These are phyloP conservation scores for Spodoptera littoralis DNA, from an alignment of 2,888 invertebrate species.

Conservation along the genomic window DNA sequence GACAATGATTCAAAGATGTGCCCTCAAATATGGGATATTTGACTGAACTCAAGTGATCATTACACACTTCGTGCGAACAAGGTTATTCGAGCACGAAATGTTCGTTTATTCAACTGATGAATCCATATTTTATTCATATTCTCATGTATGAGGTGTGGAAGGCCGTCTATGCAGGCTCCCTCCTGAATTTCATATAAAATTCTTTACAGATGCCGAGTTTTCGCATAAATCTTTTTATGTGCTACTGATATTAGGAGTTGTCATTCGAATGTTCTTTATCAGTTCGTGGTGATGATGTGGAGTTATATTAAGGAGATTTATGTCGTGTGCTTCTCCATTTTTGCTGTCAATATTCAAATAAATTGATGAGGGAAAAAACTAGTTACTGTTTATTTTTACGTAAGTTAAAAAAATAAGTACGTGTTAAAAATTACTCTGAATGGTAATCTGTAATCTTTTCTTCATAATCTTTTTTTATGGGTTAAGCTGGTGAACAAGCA, in stretches of 20 bases:
- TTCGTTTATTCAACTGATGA: slow-evolving; percentile 83
- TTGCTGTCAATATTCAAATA: too few relatives aligned
- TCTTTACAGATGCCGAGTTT: slow-evolving; percentile 59
- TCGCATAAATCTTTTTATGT: slow-evolving; percentile 61
- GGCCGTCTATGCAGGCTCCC: slow-evolving; percentile 59
- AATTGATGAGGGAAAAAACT: too few relatives aligned
- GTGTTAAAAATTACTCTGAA: too few relatives aligned
- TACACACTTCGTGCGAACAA: slow-evolving; percentile 67
- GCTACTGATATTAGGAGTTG: slow-evolving; percentile 49
- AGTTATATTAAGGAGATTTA: background rate
- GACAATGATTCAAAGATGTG: slow-evolving; percentile 43
- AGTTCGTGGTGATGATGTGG: slow-evolving; percentile 23
- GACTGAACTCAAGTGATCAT: slow-evolving; percentile 68
- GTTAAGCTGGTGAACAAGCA: too few relatives aligned
- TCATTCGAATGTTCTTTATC: slow-evolving; percentile 38
- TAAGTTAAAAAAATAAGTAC: too few relatives aligned
- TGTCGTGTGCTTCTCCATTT: too few relatives aligned
- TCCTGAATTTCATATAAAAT: slow-evolving; percentile 64
- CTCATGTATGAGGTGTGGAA: slow-evolving; percentile 70
- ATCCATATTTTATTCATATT: slow-evolving; percentile 85
- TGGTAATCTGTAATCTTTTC: too few relatives aligned
- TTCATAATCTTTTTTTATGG: too few relatives aligned
- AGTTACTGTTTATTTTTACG: too few relatives aligned
- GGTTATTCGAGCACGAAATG: slow-evolving; percentile 72
- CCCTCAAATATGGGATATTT: slow-evolving; percentile 54